Conservation (phyloP, 2,888 invertebrate genomes). For the Acleris cristana region DNA sequence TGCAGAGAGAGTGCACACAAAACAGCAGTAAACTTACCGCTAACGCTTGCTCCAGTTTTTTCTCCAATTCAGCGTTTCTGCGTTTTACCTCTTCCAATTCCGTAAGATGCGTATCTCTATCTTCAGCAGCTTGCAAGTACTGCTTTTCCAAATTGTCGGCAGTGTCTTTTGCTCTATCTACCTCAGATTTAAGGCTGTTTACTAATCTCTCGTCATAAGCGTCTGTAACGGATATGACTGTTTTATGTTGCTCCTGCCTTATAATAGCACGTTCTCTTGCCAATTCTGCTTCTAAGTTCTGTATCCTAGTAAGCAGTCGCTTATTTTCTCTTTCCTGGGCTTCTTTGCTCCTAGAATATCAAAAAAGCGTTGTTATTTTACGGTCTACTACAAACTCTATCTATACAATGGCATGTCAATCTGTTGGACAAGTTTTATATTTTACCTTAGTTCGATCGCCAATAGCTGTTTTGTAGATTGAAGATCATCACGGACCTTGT, state of each 20-base stretch:
- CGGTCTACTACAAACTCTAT: not conserved
- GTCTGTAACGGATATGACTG: slow-evolving; percentile 80
- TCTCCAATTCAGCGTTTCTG: slow-evolving; percentile 90
- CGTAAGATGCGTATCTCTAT: slow-evolving; percentile 88
- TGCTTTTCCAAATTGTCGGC: slow-evolving; percentile 92
- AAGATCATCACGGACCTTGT: slow-evolving; percentile 94
- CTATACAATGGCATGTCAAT: too few species aligned
- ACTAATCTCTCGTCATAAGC: slow-evolving; percentile 87
- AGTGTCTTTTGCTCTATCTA: slow-evolving; percentile 89
- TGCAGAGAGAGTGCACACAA: too few species aligned
- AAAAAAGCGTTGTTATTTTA: slow-evolving; percentile 6
- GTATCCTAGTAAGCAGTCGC: slow-evolving; percentile 89
- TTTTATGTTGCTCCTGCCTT: slow-evolving; percentile 79
- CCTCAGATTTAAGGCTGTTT: slow-evolving; percentile 88
- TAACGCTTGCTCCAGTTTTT: slow-evolving; percentile 87
- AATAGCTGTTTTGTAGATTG: slow-evolving; percentile 96
- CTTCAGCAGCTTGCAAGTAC: slow-evolving; percentile 89
- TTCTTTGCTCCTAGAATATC: slow-evolving; percentile 88
- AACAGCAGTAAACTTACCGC: slow-evolving; percentile 66
- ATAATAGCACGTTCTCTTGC: slow-evolving; percentile 87
- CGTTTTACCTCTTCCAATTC: slow-evolving; percentile 92
- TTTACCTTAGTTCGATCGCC: slow-evolving; percentile 89
- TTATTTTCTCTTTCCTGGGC: slow-evolving; percentile 94
- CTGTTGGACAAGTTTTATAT: slow-evolving; percentile 7
- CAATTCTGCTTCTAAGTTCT: slow-evolving; percentile 91